Base-by-base conservation (phyloP, 2,888 invertebrate species). In the Rhyacophila evoluta region DNA sequence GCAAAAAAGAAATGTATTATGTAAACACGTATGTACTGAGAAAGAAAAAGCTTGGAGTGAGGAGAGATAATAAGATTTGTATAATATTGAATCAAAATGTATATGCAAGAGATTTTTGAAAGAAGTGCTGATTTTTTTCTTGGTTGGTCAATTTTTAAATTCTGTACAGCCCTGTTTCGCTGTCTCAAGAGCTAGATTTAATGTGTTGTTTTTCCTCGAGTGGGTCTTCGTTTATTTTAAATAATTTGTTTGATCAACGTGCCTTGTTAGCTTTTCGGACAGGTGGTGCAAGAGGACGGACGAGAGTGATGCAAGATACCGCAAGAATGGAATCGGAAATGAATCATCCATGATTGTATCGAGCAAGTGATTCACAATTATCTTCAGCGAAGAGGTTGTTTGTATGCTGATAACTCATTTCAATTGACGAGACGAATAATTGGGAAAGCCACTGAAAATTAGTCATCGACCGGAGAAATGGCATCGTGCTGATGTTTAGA, bases 131-230 rank as follows among this genome's bases (percentile, higher is more conserved):
- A n/a, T n/a, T n/a, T n/a, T n/a, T n/a, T n/a, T n/a, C n/a, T n/a
- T n/a, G n/a, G n/a, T n/a, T n/a, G n/a, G n/a, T n/a, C n/a, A n/a
- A n/a, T n/a, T n/a, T n/a, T n/a, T n/a, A n/a, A n/a, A n/a, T n/a
- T n/a, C n/a, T n/a, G n/a, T 11, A 11, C 33, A 12, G 69, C 69
- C 69, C 29, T 33, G 29, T 12, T 12, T 12, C 10, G 27, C 69
- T 3, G 55, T 19, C 19, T 55, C 55, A 19, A 25, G 55, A 55
- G 25, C 19, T 55, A 55, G 72, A 72, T 76, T 79, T 79, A 79
- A 79, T 79, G 73, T 79, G 79, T 79, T 55, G 55, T 55, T 33
- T 33, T 79, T 77, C 71, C 71, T 77, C 70, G 70, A 79, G 79
- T 77, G 71, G 74, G 39, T 69, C 12, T 77, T 41, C 29, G 80